phyloP scores from a whole-genome alignment of 2,113 vertebrate genomes.

The Tor tambroides region DNA sequence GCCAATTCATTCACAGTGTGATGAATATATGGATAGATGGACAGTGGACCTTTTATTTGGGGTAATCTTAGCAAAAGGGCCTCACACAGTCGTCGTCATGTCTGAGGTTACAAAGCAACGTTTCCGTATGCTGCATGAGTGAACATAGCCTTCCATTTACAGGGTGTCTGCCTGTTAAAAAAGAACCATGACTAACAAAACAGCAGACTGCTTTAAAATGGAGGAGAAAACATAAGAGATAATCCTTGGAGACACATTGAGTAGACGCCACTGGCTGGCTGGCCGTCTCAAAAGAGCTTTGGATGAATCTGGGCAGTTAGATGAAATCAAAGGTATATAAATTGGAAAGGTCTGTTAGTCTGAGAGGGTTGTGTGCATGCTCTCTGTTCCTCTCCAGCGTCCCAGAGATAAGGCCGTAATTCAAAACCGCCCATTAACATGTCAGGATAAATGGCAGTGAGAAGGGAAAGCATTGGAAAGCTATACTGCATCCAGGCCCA shows the following conservation, averaged over 20 bases:
- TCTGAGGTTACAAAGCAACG: conserved; percentile 45
- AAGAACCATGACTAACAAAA: conserved; percentile 51
- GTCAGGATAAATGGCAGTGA: conserved; percentile 49
- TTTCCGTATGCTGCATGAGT: conserved; percentile 33
- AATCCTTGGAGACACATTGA: conserved; percentile 13
- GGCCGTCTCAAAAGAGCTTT: conserved; percentile 1
- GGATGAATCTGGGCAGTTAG: conserved; percentile 5
- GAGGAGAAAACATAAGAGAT: conserved; percentile 27
- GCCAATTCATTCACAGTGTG: conserved; percentile 19
- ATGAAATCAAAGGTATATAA: conserved; percentile 30
- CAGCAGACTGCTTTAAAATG: conserved; percentile 30
- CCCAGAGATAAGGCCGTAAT: conserved; percentile 59
- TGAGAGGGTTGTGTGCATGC: conserved; percentile 4
- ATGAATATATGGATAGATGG: conserved; percentile 5
- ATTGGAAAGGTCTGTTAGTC: conserved; percentile 40
- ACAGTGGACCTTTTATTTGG: conserved; percentile 31
- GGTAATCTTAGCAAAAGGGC: background rate
- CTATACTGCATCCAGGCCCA: conserved; percentile 44
- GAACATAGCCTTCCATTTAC: conserved; percentile 27
- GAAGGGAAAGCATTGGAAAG: conserved; percentile 42
- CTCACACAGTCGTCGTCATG: conserved; percentile 26
- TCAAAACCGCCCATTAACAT: conserved; percentile 60
- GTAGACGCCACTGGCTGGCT: conserved; percentile 8
- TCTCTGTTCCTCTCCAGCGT: conserved; percentile 15
- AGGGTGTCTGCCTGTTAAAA: conserved; percentile 45